These are phyloP conservation scores for Drosophila infuscata DNA, from an alignment of 2,888 invertebrate species.

Conservation along the genomic window DNA sequence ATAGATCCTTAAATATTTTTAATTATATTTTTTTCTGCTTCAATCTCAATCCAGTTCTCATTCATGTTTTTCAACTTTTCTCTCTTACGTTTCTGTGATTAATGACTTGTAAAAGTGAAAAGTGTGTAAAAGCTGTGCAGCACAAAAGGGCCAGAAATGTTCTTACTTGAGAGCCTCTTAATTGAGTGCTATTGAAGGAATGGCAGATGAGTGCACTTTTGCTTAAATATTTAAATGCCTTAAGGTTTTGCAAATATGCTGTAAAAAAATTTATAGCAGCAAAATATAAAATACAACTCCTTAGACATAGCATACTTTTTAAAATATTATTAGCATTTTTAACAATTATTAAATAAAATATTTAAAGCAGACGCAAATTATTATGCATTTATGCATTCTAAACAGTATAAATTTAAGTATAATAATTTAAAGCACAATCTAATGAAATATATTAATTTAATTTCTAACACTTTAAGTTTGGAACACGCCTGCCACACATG, in stretches of 20 bases:
- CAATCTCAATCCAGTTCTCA: background rate
- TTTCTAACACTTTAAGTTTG: background rate
- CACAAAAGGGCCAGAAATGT: slow-evolving; percentile 9
- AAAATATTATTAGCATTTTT: background rate
- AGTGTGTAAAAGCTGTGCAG: slow-evolving; percentile 48
- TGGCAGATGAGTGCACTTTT: slow-evolving; percentile 30
- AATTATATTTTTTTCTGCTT: background rate
- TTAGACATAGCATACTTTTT: background rate
- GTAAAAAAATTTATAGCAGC: background rate
- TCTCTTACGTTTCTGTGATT: slow-evolving; percentile 56
- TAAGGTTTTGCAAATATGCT: background rate
- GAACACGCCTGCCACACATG: slow-evolving; percentile 1
- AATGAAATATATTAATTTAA: background rate
- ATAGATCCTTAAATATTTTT: slow-evolving; percentile 21
- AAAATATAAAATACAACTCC: background rate
- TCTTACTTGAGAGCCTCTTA: slow-evolving; percentile 37
- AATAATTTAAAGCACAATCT: background rate
- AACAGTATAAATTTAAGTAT: background rate
- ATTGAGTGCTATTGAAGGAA: slow-evolving; percentile 59
- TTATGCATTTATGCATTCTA: too few species aligned
- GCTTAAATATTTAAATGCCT: background rate
- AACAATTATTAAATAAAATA: background rate
- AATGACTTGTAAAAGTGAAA: slow-evolving; percentile 76
- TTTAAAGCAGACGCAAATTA: too few species aligned
- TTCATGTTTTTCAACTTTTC: slow-evolving; percentile 27